Percentiles rank a stretch among this genome's conserved stretches.
phyloP scores from a whole-genome alignment of 1,140 invertebrate genomes.

The Lepeophtheirus salmonis region DNA sequence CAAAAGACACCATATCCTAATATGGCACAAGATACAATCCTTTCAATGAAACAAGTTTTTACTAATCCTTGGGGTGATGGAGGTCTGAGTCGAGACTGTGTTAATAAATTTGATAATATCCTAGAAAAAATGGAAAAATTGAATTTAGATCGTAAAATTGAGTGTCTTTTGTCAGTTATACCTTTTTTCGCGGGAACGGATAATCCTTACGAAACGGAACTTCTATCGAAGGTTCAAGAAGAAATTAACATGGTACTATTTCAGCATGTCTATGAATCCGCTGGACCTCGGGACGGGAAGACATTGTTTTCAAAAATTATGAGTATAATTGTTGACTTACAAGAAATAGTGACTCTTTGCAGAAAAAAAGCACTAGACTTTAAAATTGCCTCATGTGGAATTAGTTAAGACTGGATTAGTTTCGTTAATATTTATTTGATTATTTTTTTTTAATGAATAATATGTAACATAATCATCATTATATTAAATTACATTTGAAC shows the following conservation, averaged over 20 bases:
- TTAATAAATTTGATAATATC: background rate
- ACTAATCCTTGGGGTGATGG: background rate
- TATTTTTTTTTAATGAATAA: background rate
- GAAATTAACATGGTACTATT: background rate
- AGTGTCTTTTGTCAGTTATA: background rate
- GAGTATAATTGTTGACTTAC: background rate
- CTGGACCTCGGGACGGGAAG: background rate
- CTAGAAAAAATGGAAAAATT: background rate
- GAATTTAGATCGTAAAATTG: background rate
- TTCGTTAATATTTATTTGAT: background rate
- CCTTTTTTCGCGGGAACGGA: background rate
- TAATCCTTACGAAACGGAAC: background rate
- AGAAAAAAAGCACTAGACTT: background rate
- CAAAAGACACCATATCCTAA: background rate
- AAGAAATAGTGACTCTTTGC: background rate
- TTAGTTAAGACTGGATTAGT: background rate
- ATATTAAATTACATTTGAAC: background rate
- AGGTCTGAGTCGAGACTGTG: background rate
- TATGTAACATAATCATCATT: background rate
- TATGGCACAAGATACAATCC: too few species aligned
- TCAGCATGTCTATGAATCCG: background rate
- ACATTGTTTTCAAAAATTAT: background rate
- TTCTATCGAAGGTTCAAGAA: background rate
- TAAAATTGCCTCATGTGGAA: background rate
- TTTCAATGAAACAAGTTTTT: background rate